Percentiles rank a stretch among this genome's conserved stretches.
Conservation (phyloP, 35 echinoderm and acorn worm species). For the Heliocidaris erythrogramma region DNA sequence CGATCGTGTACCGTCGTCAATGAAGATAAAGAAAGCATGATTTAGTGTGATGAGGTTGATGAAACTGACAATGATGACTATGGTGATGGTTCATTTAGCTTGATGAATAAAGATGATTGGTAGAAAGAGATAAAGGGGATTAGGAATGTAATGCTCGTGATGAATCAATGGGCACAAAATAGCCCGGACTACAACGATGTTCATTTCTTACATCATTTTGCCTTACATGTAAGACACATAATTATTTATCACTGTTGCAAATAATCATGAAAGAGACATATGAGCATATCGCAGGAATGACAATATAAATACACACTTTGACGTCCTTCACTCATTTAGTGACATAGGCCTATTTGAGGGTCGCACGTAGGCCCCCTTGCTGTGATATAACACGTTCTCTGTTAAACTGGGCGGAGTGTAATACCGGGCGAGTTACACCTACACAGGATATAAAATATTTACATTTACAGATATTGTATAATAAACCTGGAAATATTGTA, state of each 20-base stretch:
- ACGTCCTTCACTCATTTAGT: neutral
- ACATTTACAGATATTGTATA: neutral
- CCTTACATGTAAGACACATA: too few relatives aligned
- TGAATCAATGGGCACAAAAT: too few relatives aligned
- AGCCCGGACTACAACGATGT: too few relatives aligned
- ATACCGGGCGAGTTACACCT: conserved; percentile 12
- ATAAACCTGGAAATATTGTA: conserved; percentile 14
- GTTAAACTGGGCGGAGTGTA: conserved; percentile 5
- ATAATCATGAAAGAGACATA: neutral
- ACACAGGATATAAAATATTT: neutral
- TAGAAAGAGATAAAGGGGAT: too few relatives aligned
- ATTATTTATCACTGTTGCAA: neutral
- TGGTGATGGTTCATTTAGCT: too few relatives aligned
- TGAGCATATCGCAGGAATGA: neutral
- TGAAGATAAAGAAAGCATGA: too few relatives aligned
- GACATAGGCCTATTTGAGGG: neutral
- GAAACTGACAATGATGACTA: neutral
- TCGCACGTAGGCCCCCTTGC: conserved; percentile 25
- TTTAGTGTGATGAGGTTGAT: neutral
- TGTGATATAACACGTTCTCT: neutral
- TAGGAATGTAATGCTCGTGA: too few relatives aligned
- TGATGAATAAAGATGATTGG: too few relatives aligned
- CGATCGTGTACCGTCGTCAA: too few relatives aligned
- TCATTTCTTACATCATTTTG: too few relatives aligned
- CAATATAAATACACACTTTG: neutral